Percentiles rank a stretch among this genome's conserved stretches.
phyloP scores from a whole-genome alignment of 2,888 invertebrate genomes.

The Steromphala cineraria region DNA sequence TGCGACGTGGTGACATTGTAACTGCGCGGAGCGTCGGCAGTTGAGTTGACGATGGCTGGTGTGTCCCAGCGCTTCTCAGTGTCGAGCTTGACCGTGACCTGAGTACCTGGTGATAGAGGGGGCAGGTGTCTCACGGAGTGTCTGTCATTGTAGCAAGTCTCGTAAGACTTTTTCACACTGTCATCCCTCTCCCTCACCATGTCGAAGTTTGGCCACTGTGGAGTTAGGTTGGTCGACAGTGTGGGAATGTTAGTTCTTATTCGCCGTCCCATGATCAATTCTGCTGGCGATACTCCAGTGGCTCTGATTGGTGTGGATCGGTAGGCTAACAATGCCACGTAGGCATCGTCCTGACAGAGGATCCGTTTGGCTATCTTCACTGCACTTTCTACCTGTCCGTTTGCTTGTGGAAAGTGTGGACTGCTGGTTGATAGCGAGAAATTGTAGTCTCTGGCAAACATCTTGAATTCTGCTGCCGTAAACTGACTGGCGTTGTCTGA shows the following conservation, averaged over 20 bases:
- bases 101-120: too few relatives aligned
- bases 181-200: neutral
- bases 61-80: neutral
- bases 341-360: neutral
- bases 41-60: neutral
- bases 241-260: neutral
- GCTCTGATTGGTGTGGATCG: constrained; percentile 19
- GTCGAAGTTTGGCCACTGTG: neutral
- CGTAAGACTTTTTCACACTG: too few relatives aligned
- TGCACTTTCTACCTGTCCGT: too few relatives aligned
- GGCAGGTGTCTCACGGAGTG: too few relatives aligned
- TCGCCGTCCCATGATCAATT: constrained; percentile 24
- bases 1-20: neutral
- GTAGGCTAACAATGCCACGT: constrained; percentile 30
- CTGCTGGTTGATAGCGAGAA: too few relatives aligned
- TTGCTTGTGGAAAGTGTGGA: too few relatives aligned
- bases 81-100: too few relatives aligned
- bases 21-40: too few relatives aligned
- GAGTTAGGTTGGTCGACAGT: neutral
- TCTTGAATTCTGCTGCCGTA: neutral
- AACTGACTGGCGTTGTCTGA: constrained; percentile 32
- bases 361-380: too few relatives aligned
- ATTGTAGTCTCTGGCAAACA: too few relatives aligned
- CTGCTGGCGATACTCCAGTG: constrained; percentile 29
- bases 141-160: too few relatives aligned